Evolutionary conservation across 2,888 invertebrate species (phyloP).

Genomic region (Chymomyza fuscimana): DNA sequence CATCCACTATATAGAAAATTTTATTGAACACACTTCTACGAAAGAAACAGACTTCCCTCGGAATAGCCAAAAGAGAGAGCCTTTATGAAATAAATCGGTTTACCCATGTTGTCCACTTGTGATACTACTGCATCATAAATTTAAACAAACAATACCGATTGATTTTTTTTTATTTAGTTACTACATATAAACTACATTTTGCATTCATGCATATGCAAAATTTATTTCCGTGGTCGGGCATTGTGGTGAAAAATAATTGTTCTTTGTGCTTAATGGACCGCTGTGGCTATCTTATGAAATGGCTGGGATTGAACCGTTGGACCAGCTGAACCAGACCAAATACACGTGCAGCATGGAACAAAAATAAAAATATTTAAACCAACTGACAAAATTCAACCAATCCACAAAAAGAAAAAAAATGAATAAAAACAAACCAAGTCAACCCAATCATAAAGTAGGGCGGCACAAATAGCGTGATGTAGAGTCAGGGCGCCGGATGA

Average conservation of each 20-base stretch:
- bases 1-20: no score
- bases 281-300: no score
- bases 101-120: no score
- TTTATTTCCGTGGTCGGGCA: constrained; percentile 25
- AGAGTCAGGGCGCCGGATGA: not conserved
- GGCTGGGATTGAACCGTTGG: no score
- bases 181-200: not conserved
- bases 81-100: no score
- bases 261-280: constrained; percentile 12
- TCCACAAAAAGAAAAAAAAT: not conserved
- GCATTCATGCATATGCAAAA: constrained; percentile 13
- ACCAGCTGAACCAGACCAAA: no score
- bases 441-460: not conserved
- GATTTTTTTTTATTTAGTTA: no score
- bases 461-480: not conserved
- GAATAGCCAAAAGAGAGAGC: no score
- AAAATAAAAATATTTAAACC: not conserved
- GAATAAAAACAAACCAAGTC: not conserved
- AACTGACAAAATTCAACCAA: not conserved
- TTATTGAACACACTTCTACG: no score
- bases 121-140: no score
- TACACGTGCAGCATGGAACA: not conserved
- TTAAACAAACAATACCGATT: no score
- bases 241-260: constrained; percentile 34
- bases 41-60: no score